Evolutionary conservation across 2,797 vertebrate genomes (phyloP).

Genomic region (Thamnophis elegans): DNA sequence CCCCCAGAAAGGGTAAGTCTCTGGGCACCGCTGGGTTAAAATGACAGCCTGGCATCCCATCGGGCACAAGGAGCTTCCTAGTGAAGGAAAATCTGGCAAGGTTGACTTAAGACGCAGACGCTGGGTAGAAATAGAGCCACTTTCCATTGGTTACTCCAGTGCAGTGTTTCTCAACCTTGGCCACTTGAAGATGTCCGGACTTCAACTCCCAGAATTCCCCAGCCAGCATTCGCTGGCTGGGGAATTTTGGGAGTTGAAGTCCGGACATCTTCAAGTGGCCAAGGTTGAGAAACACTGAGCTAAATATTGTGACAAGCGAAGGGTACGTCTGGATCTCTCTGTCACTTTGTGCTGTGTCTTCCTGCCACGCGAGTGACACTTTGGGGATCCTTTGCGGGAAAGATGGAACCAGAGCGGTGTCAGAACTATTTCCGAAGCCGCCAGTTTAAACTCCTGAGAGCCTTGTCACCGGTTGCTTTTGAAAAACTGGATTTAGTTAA

Average conservation of each 20-base stretch:
- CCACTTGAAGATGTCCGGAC: no score
- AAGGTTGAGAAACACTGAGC: no score
- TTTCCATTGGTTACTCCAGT: no score
- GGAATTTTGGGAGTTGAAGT: no score
- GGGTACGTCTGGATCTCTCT: not conserved
- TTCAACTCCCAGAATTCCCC: no score
- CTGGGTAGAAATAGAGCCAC: not conserved
- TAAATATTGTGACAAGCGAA: not conserved
- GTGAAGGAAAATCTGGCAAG: not conserved
- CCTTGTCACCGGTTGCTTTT: not conserved
- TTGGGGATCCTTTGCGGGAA: not conserved
- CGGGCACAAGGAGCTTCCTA: not conserved
- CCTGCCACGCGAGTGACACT: not conserved
- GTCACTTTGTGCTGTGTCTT: not conserved
- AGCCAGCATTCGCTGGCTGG: no score
- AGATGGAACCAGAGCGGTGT: not conserved
- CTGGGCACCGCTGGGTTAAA: not conserved
- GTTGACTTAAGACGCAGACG: not conserved
- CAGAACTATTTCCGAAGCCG: not conserved
- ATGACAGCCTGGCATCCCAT: not conserved
- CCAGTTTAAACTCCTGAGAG: not conserved
- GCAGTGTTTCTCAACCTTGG: no score
- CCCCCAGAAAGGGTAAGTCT: slow-evolving; percentile 85
- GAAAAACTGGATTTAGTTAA: not conserved
- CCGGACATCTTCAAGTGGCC: no score